phyloP scores from a whole-genome alignment of 2,888 invertebrate species.

The Lithodes maja region DNA sequence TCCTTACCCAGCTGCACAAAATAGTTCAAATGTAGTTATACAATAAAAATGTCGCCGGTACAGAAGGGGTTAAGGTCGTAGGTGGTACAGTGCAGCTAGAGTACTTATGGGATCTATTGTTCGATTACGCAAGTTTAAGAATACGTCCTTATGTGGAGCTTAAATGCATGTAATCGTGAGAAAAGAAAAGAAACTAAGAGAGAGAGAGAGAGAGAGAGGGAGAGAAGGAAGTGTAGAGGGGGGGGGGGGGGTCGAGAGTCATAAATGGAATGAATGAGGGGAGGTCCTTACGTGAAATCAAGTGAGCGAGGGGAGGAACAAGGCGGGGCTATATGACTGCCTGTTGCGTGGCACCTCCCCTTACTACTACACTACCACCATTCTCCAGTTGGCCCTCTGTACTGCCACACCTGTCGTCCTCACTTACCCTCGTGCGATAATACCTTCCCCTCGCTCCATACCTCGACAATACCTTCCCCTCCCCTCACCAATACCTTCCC shows the following conservation, averaged over 20 bases:
- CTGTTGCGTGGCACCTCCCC: background rate
- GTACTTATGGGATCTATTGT: too few relatives aligned
- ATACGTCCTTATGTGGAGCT: too few relatives aligned
- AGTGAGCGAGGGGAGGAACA: background rate
- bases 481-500: background rate
- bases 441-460: background rate
- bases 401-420: background rate
- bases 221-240: background rate
- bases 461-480: background rate
- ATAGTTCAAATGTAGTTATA: too few relatives aligned
- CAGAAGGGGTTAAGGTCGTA: too few relatives aligned
- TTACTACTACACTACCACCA: background rate
- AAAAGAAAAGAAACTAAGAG: background rate
- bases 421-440: background rate
- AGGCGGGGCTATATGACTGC: background rate
- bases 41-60: too few relatives aligned
- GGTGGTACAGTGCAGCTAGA: too few relatives aligned
- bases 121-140: too few relatives aligned
- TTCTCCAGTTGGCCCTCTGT: background rate
- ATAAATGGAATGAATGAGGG: too few relatives aligned
- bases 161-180: background rate
- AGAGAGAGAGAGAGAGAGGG: background rate
- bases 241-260: background rate
- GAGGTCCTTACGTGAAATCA: too few relatives aligned
- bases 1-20: too few relatives aligned